phyloP scores from a whole-genome alignment of 2,797 vertebrate species.

The Alectoris magna region DNA sequence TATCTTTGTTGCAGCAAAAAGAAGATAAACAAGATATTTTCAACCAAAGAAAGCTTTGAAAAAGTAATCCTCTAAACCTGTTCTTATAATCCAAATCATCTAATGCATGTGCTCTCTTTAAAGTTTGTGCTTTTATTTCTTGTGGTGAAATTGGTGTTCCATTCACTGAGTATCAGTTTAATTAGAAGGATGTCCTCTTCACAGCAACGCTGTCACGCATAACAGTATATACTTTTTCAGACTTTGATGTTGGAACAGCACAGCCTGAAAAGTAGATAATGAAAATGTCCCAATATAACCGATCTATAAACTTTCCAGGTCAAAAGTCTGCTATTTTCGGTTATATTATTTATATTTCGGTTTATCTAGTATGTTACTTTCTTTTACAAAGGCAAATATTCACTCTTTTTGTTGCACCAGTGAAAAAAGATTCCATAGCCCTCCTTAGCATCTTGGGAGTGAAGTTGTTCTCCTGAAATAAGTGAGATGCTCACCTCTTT shows the following conservation, averaged over 20 bases:
- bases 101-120: background rate
- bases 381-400: background rate
- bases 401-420: background rate
- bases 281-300: background rate
- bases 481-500: background rate
- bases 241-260: background rate
- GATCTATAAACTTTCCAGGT: background rate
- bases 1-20: background rate
- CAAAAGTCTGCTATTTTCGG: background rate
- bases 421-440: background rate
- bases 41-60: background rate
- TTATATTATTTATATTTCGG: background rate
- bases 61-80: background rate
- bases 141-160: background rate
- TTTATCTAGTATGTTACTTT: background rate
- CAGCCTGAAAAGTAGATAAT: background rate
- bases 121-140: background rate
- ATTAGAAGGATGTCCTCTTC: background rate
- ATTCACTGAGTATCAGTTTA: background rate
- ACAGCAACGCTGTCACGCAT: accelerated
- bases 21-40: background rate
- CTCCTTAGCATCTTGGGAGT: background rate
- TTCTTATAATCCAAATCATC: background rate
- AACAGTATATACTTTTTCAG: background rate
- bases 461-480: background rate